Evolutionary conservation across 2,797 vertebrate genomes (phyloP).

Genomic region (Halcyon leucocephala): DNA sequence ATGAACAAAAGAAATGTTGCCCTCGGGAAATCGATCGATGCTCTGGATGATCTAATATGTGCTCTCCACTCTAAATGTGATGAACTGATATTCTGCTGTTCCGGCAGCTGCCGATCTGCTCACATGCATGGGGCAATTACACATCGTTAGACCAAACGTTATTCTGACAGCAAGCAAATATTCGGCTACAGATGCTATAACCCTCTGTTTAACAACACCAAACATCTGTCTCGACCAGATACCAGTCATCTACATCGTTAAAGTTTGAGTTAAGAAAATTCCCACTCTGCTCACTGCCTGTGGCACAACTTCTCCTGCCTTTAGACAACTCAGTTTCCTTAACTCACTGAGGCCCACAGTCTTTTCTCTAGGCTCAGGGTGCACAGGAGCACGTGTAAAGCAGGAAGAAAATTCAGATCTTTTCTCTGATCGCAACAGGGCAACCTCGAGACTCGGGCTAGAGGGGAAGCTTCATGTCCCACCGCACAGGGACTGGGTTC

Average conservation of each 20-base stretch:
- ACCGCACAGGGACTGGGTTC: fast-evolving
- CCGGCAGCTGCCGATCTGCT: not conserved
- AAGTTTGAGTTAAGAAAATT: not conserved
- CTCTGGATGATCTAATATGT: not conserved
- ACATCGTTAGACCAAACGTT: not conserved
- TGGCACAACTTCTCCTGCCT: not conserved
- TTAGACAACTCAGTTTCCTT: not conserved
- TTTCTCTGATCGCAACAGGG: fast-evolving
- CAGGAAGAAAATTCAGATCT: not conserved
- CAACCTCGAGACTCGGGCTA: not conserved
- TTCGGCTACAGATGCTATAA: not conserved
- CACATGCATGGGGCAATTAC: not conserved
- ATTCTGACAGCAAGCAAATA: not conserved
- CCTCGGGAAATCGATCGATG: not conserved
- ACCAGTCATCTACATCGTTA: not conserved
- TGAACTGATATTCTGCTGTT: not conserved
- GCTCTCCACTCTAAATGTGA: not conserved
- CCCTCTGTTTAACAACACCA: not conserved
- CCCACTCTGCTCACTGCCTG: not conserved
- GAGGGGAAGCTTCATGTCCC: not conserved
- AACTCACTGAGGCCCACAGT: fast-evolving
- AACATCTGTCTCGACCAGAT: not conserved
- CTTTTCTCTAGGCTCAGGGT: not conserved
- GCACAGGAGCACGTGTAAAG: fast-evolving
- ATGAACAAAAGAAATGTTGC: slow-evolving; percentile 23